Evolutionary conservation across 2,797 vertebrate species (phyloP), one percentile per base, ranked within the genome.

Genomic region (Silurus lanzhouensis): DNA sequence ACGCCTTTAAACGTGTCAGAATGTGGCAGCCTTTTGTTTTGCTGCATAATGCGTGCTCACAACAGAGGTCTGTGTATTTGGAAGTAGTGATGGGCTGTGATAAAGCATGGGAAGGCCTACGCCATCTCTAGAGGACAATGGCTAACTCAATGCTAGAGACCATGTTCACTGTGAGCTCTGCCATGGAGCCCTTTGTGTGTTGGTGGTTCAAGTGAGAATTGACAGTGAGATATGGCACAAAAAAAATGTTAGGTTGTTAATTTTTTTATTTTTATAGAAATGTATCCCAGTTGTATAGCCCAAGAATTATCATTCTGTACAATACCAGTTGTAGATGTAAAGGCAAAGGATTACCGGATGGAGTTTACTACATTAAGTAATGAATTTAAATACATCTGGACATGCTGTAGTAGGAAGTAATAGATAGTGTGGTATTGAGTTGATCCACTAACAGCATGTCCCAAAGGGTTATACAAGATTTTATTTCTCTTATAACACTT

Each of bases 61-160:
- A 95, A 95, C 92, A 91, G 91, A 93, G 91, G 92, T 92, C 93
- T 95, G 93, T 95, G 93, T 90, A 19, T 84, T 86, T 91, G 92
- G 92, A 93, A 93, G 93, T 92, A 81, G 91, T 92, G 92, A 93
- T 93, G 93, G 88, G 93, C 90, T 88, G 91, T 92, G 94, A 95
- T 93, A 90, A 93, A 93, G 94, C 94, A 89, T 92, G 95, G 92
- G 94, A 90, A 93, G 94, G 95, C 94, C 95, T 95, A 95, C 94
- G 95, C 94, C 94, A 92, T 96, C 95, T 88, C 95, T 94, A n/a
- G 87, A 92, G 92, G 91, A 95, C 95, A 95, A 95, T 93, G 91
- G 91, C 89, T 60, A 91, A 92, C 94, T 94, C 93, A 94, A 92
- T 93, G 92, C 55, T n/a, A 92, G 90, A 93, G 93, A 87, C 90